phyloP scores from a whole-genome alignment of 2,888 invertebrate species.

The Dynastes maya region DNA sequence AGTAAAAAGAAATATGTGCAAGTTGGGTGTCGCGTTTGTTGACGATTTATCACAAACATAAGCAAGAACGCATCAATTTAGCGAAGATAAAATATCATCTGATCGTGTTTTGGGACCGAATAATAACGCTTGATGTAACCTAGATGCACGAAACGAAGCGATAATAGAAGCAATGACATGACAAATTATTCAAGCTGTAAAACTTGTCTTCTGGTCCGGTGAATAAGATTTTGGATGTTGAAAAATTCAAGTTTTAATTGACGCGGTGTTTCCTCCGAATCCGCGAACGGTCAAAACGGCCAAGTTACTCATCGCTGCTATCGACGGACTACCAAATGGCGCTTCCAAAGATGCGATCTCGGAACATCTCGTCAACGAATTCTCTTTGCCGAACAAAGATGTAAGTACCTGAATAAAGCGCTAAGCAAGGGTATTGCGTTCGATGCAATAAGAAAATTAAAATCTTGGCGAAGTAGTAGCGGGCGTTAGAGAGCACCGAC shows the following conservation, averaged over 20 bases:
- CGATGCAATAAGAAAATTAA: slow-evolving; percentile 58
- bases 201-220: neutral
- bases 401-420: slow-evolving; percentile 56
- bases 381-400: slow-evolving; percentile 57
- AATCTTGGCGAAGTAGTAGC: slow-evolving; percentile 50
- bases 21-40: neutral
- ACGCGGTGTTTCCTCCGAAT: slow-evolving; percentile 41
- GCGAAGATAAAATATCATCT: neutral
- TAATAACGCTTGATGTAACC: too few relatives aligned
- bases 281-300: slow-evolving; percentile 55
- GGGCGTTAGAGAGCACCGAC: slow-evolving; percentile 7
- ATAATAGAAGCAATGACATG: neutral
- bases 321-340: slow-evolving; percentile 58
- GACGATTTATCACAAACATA: neutral
- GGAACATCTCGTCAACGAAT: slow-evolving; percentile 57
- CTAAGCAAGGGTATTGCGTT: slow-evolving; percentile 60
- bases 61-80: neutral
- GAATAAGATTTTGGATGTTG: neutral
- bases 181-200: neutral
- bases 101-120: too few relatives aligned
- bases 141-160: too few relatives aligned
- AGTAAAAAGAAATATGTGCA: too few relatives aligned
- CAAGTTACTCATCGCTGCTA: slow-evolving; percentile 57
- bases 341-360: slow-evolving; percentile 59
- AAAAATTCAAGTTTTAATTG: slow-evolving; percentile 11